Percentiles rank a stretch among this genome's conserved stretches.
phyloP scores from a whole-genome alignment of 2,113 vertebrate genomes.

The Thamnophis sirtalis region DNA sequence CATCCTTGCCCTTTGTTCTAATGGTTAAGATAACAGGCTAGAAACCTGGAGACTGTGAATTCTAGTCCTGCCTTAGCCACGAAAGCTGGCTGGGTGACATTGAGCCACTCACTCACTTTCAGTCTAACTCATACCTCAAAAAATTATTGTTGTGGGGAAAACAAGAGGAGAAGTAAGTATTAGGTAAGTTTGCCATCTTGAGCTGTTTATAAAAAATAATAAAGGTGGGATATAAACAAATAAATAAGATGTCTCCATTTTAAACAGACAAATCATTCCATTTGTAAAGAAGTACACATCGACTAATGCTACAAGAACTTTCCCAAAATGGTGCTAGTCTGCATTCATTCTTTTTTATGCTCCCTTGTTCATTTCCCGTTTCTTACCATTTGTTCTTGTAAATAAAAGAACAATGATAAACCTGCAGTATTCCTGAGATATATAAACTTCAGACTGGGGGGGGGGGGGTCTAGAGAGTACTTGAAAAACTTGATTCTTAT shows the following conservation, averaged over 20 bases:
- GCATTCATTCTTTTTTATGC: background rate
- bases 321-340: background rate
- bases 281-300: background rate
- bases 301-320: accelerated
- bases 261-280: background rate
- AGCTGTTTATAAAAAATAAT: background rate
- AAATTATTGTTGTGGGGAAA: background rate
- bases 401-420: too few relatives aligned
- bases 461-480: background rate
- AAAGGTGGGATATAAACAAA: background rate
- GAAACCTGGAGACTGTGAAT: background rate
- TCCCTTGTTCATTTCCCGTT: background rate
- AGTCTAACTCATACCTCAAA: background rate
- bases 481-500: background rate
- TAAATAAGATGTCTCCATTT: background rate
- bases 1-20: background rate
- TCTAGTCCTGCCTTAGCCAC: background rate
- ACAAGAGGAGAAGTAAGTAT: background rate
- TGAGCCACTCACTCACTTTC: background rate
- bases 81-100: background rate
- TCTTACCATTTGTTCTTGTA: background rate
- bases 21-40: background rate
- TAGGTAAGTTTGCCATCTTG: background rate
- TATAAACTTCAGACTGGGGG: background rate
- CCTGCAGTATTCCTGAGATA: background rate